Evolutionary conservation across 2,797 vertebrate genomes (phyloP), one percentile per base, ranked within the genome.

Genomic region (Vireo griseus): DNA sequence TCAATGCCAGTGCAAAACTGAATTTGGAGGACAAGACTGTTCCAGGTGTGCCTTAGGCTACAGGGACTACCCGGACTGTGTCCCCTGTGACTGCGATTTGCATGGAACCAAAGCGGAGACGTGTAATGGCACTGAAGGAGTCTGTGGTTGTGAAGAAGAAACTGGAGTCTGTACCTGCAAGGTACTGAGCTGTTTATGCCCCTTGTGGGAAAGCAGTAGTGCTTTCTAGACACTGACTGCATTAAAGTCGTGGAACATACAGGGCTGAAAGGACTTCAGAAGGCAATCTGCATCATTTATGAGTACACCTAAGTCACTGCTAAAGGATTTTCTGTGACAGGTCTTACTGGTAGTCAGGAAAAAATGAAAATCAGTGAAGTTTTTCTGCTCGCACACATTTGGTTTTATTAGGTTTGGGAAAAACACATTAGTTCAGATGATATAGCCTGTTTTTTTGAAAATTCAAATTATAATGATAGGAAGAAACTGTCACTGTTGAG

Each of bases 141-240:
- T 98, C 59, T 99, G 99, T 95, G 97, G 96, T 48, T 99, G 99
- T 91, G 95, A 95, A 59, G 97, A 98, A 55, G 96, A 97, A 7
- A 97, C 97, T 1, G 99, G 99, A 3, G 19, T 85, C 87, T 99
- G 99, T 94, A 94, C 97, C 50, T 99, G 99, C 98, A 99, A 99
- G 99, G 98, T 99, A 97, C 14, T 1, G 9, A 75, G 22, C 10
- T 40, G 22, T 67, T 74, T 66, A 74, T n/a, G 3, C 55, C 11
- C 5, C 29, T 76, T 74, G 44, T 28, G 17, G 50, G 40, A 6
- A 22, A 51, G 6, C 18, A 5, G 1, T 54, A 11, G 8, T 5
- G 5, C 24, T 68, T 82, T 69, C 31, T 81, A 40, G 47, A 13
- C 17, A 35, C 31, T n/a, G 66, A 8, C 40, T 63, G n/a, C 10